Percentiles rank a stretch among this genome's conserved stretches.
These are phyloP conservation scores for Capitella teleta DNA, from an alignment of 1,140 invertebrate genomes.

Conservation along the genomic window DNA sequence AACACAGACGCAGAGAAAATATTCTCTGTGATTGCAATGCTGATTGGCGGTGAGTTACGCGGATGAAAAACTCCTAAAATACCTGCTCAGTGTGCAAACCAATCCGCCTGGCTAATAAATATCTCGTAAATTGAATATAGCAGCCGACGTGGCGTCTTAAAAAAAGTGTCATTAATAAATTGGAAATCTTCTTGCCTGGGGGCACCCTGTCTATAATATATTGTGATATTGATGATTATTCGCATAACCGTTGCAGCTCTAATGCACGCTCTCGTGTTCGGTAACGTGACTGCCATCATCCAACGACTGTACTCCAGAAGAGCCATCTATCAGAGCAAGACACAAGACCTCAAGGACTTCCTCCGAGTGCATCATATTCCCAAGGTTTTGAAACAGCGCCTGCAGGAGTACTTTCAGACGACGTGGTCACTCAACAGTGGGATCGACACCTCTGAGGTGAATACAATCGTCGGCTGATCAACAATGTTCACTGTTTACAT, in stretches of 20 bases:
- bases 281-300: conserved; percentile 42
- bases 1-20: conserved; percentile 83
- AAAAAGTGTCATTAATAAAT: too few relatives aligned
- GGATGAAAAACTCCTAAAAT: neutral
- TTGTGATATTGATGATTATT: too few relatives aligned
- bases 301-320: conserved; percentile 40
- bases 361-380: conserved; percentile 53
- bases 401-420: conserved; percentile 96
- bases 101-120: neutral
- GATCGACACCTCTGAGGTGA: conserved; percentile 60
- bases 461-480: too few relatives aligned
- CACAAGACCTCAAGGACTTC: conserved; percentile 41
- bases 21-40: conserved; percentile 87
- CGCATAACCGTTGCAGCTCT: conserved; percentile 35
- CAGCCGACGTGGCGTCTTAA: too few relatives aligned
- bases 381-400: conserved; percentile 80
- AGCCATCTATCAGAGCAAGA: conserved; percentile 38
- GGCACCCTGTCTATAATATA: too few relatives aligned
- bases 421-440: conserved; percentile 97
- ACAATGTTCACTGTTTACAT: too few relatives aligned
- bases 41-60: conserved; percentile 84
- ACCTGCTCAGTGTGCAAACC: neutral
- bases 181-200: too few relatives aligned
- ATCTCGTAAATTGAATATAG: neutral
- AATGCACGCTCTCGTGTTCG: conserved; percentile 42